phyloP scores from a whole-genome alignment of 1,140 invertebrate genomes.

The Macrostomum lignano region DNA sequence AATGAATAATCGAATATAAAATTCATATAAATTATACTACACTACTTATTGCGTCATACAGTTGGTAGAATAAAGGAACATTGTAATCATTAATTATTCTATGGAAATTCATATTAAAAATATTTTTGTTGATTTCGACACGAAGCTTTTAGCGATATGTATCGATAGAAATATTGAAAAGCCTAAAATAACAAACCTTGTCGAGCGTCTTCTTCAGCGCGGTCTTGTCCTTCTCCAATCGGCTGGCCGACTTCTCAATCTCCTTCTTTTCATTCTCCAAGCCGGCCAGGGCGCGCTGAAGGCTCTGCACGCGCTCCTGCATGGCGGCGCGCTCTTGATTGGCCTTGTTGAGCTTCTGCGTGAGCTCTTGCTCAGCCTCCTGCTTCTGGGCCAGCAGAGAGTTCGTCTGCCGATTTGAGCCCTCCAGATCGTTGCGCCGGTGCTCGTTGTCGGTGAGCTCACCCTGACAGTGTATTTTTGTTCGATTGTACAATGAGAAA shows the following conservation, averaged over 20 bases:
- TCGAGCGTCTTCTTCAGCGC: constrained; percentile 26
- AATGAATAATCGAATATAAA: too few relatives aligned
- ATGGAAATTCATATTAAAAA: too few relatives aligned
- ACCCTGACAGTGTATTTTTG: too few relatives aligned
- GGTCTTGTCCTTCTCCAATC: constrained; percentile 26
- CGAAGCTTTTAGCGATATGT: too few relatives aligned
- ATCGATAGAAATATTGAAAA: constrained; percentile 5
- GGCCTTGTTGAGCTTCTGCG: constrained; percentile 14
- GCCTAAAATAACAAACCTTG: constrained; percentile 13
- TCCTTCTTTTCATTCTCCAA: constrained; percentile 24
- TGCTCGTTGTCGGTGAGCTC: constrained; percentile 46
- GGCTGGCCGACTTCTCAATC: constrained; percentile 15
- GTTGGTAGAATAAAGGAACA: too few relatives aligned
- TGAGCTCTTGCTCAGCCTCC: constrained; percentile 24
- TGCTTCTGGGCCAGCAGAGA: constrained; percentile 20
- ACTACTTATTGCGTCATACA: too few relatives aligned
- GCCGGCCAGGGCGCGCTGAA: constrained; percentile 17
- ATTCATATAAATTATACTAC: too few relatives aligned
- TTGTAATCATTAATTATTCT: too few relatives aligned
- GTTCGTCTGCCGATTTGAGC: constrained; percentile 35
- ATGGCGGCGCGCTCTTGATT: constrained; percentile 39
- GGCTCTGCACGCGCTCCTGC: constrained; percentile 27
- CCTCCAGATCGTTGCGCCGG: constrained; percentile 46
- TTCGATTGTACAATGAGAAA: too few relatives aligned
- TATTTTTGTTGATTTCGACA: too few relatives aligned